Percentiles rank a stretch among this genome's conserved stretches.
phyloP scores from a whole-genome alignment of 1,140 invertebrate genomes.

The Trinorchestia longiramus region DNA sequence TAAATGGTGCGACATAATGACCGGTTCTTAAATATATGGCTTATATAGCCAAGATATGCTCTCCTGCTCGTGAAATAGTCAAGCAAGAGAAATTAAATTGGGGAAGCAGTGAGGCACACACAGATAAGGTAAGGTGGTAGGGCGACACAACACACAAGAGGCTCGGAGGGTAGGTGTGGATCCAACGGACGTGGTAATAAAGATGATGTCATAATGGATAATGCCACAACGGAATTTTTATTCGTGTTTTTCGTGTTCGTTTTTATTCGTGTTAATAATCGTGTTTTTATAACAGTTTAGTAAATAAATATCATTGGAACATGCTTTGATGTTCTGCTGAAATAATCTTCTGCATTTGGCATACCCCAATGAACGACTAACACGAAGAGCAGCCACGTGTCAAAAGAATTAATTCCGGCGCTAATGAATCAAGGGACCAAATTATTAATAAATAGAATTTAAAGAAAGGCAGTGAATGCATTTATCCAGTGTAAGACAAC shows the following conservation, averaged over 20 bases:
- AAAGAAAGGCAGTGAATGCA: not conserved
- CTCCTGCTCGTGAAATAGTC: not conserved
- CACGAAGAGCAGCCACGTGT: not conserved
- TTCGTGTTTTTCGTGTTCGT: not conserved
- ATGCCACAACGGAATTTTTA: no score
- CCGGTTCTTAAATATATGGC: not conserved
- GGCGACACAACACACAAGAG: no score
- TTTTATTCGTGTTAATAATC: not conserved
- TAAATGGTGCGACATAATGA: not conserved
- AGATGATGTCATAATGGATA: no score
- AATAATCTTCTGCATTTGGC: no score
- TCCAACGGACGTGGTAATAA: no score
- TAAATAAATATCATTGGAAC: no score
- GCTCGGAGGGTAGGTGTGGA: no score
- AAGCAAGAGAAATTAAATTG: not conserved
- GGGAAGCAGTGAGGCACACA: not conserved
- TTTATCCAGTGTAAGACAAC: not conserved
- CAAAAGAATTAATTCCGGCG: not conserved
- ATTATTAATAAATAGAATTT: not conserved
- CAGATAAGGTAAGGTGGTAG: not conserved
- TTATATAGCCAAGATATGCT: not conserved
- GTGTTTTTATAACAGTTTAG: no score
- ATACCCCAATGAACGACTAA: no score
- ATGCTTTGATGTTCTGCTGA: no score
- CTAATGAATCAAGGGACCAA: not conserved